Evolutionary conservation across 2,113 vertebrate species (phyloP).

Genomic region (Hoplias malabaricus): DNA sequence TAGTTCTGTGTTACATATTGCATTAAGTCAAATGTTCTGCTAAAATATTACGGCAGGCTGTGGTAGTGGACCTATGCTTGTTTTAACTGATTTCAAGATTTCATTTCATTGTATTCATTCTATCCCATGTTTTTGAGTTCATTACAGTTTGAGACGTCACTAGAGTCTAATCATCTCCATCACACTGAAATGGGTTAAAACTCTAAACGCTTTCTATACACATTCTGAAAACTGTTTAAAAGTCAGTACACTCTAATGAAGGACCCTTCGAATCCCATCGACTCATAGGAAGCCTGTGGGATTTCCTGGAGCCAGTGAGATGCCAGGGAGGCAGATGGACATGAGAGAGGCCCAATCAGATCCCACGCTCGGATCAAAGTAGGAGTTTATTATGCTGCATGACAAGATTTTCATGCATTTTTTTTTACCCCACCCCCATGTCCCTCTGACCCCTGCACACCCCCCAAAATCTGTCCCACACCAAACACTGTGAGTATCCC

Average conservation of each 20-base stretch:
- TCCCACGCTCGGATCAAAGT: constrained; percentile 83
- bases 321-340: constrained; percentile 80
- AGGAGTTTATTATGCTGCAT: constrained; percentile 81
- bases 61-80: too few species aligned
- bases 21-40: too few species aligned
- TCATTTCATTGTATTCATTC: neutral
- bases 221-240: neutral
- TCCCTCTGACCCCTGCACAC: constrained; percentile 29
- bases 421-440: constrained; percentile 48
- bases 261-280: constrained; percentile 76
- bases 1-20: too few species aligned
- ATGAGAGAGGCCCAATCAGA: constrained; percentile 82
- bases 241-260: constrained; percentile 64
- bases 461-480: constrained; percentile 11
- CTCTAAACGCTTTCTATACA: constrained; percentile 44
- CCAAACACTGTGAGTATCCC: neutral
- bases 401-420: constrained; percentile 64
- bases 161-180: constrained; percentile 40
- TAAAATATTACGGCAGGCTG: too few species aligned
- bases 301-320: constrained; percentile 80
- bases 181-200: constrained; percentile 51
- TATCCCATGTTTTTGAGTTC: neutral
- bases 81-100: too few species aligned
- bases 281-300: constrained; percentile 79
- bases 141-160: constrained; percentile 24